A percentile compares a stretch with the other conserved stretches of the same genome.
These are phyloP conservation scores for Acleris literana DNA, from an alignment of 2,888 invertebrate genomes.

Conservation along the genomic window DNA sequence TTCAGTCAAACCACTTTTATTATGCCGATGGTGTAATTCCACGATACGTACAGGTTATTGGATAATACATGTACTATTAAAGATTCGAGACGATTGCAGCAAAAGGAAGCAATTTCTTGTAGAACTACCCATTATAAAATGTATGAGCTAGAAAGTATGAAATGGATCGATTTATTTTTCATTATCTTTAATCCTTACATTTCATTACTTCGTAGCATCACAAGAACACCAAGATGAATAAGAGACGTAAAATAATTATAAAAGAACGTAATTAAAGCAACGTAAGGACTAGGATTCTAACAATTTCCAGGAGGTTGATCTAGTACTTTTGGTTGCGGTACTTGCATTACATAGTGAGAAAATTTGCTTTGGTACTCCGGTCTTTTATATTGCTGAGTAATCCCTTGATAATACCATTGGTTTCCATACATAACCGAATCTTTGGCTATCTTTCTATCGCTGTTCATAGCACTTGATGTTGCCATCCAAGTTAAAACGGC, in stretches of 20 bases:
- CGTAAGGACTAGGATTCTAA: too few relatives aligned
- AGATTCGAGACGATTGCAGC: constrained; percentile 15
- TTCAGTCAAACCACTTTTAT: constrained; percentile 25
- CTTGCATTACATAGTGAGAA: constrained; percentile 16
- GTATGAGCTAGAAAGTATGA: constrained; percentile 1
- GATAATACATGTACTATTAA: constrained; percentile 21
- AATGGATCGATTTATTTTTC: not conserved
- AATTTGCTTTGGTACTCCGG: constrained; percentile 52
- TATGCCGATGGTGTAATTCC: constrained; percentile 23
- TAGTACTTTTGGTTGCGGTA: not conserved
- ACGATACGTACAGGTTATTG: constrained; percentile 2
- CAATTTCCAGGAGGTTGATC: not conserved
- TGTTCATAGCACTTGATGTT: constrained; percentile 44
- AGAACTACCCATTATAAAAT: constrained; percentile 4
- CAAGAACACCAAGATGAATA: too few relatives aligned
- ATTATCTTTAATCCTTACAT: not conserved
- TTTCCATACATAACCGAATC: constrained; percentile 61
- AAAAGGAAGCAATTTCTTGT: constrained; percentile 13
- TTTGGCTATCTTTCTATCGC: constrained; percentile 51
- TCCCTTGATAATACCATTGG: constrained; percentile 55
- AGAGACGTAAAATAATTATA: too few relatives aligned
- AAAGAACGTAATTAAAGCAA: too few relatives aligned
- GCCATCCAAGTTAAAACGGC: constrained; percentile 69
- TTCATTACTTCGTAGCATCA: too few relatives aligned
- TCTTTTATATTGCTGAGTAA: constrained; percentile 27